Conservation (phyloP, 2,888 invertebrate genomes). For the Eristalis intricaria region DNA sequence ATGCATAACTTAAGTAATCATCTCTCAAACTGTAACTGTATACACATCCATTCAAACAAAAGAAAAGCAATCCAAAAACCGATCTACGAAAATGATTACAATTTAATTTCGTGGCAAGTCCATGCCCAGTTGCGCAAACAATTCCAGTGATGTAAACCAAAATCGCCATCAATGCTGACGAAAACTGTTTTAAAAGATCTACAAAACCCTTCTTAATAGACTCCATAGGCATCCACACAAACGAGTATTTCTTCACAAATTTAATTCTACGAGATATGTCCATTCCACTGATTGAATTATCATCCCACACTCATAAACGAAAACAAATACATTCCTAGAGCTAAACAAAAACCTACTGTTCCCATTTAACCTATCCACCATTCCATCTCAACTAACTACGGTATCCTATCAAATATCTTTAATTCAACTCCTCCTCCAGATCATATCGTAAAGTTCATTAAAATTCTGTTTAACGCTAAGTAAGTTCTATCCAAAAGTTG, state of each 20-base stretch:
- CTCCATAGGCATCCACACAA: background rate
- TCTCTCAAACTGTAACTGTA: too few relatives aligned
- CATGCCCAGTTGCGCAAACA: too few relatives aligned
- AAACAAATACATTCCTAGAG: background rate
- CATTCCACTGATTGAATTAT: background rate
- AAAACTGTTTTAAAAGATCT: too few relatives aligned
- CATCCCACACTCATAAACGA: background rate
- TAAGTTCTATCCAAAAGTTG: conserved; percentile 52
- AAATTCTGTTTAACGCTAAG: conserved; percentile 24
- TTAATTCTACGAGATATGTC: background rate
- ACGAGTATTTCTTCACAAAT: background rate
- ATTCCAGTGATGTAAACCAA: too few relatives aligned
- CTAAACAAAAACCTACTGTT: background rate
- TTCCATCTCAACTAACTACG: conserved; percentile 2
- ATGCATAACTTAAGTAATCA: too few relatives aligned
- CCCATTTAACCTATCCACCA: background rate
- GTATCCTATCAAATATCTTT: background rate
- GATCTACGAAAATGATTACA: too few relatives aligned
- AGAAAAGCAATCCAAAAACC: too few relatives aligned
- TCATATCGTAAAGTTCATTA: background rate
- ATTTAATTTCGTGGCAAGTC: too few relatives aligned
- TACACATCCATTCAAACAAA: too few relatives aligned
- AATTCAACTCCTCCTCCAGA: background rate
- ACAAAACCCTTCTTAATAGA: too few relatives aligned
- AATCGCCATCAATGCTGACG: too few relatives aligned